Evolutionary conservation across 2,113 vertebrate species (phyloP), one percentile per base, ranked within the genome.

Genomic region (Engraulis encrasicolus): DNA sequence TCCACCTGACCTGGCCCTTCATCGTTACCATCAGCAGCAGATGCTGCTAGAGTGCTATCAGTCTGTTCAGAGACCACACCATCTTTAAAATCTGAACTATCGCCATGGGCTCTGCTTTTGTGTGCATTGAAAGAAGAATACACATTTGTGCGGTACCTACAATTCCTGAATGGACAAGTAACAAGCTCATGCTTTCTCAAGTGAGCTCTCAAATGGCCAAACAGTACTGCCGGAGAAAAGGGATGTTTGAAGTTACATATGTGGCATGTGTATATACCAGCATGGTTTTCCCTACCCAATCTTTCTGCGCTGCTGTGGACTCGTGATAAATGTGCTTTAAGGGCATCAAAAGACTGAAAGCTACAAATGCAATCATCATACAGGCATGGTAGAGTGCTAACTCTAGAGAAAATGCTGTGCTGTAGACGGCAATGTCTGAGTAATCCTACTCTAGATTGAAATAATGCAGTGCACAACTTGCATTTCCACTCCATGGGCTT

Each of bases 111-210:
- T 86, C 86, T 91, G 82, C 86, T 91, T 81, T 89, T 89, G 50
- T 90, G 86, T 6, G 85, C 66, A 31, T 90, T 89, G 12, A 90
- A 89, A 19, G 82, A 79, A 0, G 85, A 88, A 19, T 86, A 89
- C 0, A 79, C 54, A 86, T 90, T 90, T 82, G 88, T 90, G 14
- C 78, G 58, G 78, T 87, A 90, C 12, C 27, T 81, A 77, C 83
- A 88, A n/a, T 52, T 78, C 6, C 58, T 86, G 2, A 74, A 88
- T 48, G 87, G 90, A 34, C 85, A 88, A 20, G 0, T 20, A 27
- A 91, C 84, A 38, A 79, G 87, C 12, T 86, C 86, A 61, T 87
- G 83, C 2, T 17, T 87, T 85, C 36, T 27, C 78, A 87, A 87
- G 17, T 86, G 48, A 31, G 54, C 78, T 85, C 86, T 87, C 36